Conservation (phyloP, 1,140 invertebrate genomes). For the Zaprionus ghesquierei region DNA sequence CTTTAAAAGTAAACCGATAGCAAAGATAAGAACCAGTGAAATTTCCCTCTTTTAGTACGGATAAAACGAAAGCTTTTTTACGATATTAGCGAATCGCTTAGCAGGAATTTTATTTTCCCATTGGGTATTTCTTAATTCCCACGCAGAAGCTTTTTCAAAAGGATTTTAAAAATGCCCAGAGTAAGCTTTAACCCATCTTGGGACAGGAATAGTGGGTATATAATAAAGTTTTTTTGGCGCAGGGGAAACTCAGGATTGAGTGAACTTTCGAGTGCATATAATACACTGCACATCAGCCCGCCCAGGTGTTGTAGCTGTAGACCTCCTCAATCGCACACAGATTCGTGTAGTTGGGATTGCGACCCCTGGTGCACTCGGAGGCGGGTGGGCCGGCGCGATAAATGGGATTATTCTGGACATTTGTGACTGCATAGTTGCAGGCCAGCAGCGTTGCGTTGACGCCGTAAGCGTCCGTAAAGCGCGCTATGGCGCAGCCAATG, state of each 20-base stretch:
- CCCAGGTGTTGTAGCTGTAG: constrained; percentile 66
- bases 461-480: constrained; percentile 49
- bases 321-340: constrained; percentile 51
- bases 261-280: neutral
- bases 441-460: constrained; percentile 49
- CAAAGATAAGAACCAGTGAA: no score
- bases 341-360: constrained; percentile 57
- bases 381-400: constrained; percentile 57
- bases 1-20: no score
- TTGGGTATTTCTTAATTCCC: neutral
- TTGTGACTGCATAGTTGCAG: constrained; percentile 72
- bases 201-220: neutral
- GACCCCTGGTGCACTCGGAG: constrained; percentile 50
- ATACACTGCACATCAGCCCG: constrained; percentile 17
- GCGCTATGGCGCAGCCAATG: constrained; percentile 57
- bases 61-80: neutral
- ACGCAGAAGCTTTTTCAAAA: neutral
- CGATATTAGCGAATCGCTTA: neutral
- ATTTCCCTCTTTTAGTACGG: neutral
- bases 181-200: neutral
- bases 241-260: neutral
- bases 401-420: constrained; percentile 57
- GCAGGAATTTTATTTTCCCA: neutral
- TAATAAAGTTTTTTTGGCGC: neutral
- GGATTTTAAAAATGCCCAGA: neutral